Evolutionary conservation across 2,797 vertebrate species (phyloP).

Genomic region (Serranus cabrilla): DNA sequence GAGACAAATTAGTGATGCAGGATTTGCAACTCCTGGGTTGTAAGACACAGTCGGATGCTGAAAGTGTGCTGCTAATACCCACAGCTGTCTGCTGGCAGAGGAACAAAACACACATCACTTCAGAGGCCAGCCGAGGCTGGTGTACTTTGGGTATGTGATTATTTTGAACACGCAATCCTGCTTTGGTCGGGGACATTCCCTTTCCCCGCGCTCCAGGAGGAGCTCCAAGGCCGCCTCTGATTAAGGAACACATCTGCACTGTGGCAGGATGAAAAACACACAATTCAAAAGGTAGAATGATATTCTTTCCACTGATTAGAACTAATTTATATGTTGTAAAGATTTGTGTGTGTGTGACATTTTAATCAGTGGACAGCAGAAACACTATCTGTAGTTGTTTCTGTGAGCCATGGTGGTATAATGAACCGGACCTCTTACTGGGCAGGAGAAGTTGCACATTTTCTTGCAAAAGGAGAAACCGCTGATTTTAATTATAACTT

Average conservation of each 20-base stretch:
- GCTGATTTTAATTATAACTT: conserved; percentile 54
- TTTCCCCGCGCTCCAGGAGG: conserved; percentile 8
- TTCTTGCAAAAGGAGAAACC: conserved; percentile 18
- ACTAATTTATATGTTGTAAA: conserved; percentile 23
- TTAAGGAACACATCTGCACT: conserved; percentile 43
- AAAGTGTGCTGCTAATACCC: conserved; percentile 32
- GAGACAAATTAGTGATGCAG: conserved; percentile 37
- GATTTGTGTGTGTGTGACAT: conserved; percentile 38
- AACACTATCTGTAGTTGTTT: conserved; percentile 8
- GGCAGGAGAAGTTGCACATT: conserved; percentile 27
- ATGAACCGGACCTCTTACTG: conserved; percentile 32
- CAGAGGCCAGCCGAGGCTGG: conserved; percentile 41
- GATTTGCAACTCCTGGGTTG: conserved; percentile 21
- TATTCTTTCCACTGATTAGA: conserved; percentile 8
- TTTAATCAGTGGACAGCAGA: conserved; percentile 49
- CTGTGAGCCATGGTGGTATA: conserved; percentile 6
- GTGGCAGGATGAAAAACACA: conserved; percentile 24
- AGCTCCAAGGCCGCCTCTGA: conserved; percentile 42
- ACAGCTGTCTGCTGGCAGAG: conserved; percentile 41
- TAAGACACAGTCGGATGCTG: conserved; percentile 19
- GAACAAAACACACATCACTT: conserved; percentile 33
- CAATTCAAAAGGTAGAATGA: conserved; percentile 3
- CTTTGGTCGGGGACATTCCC: conserved; percentile 42
- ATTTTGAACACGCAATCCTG: conserved; percentile 41
- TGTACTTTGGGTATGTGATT: conserved; percentile 35